Base-by-base conservation (phyloP, 2,888 invertebrate species). In the Mythimna loreyi region DNA sequence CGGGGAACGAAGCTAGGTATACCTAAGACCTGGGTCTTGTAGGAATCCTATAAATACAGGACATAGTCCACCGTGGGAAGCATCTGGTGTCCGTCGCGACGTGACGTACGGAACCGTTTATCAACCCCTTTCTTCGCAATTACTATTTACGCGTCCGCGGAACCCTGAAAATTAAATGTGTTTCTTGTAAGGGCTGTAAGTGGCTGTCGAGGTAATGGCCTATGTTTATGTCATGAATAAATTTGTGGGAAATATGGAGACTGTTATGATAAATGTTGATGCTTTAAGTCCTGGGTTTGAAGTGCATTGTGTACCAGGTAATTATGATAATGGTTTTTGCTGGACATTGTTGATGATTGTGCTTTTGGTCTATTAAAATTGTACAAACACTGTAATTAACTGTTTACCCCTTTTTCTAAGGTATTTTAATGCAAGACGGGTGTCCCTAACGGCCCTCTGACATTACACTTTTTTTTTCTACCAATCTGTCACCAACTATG, bases 111-210 rank as follows among this genome's bases (percentile, higher is more conserved):
- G 83, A 78, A 84, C 87, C 89, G 89, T 90, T 90, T 90, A 87
- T 91, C 91, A 91, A 90, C 72, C 77, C 83, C 70, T 89, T 86
- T 85, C 76, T 62, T 60, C 65, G 74, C 87, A 90, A 90, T 91
- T 89, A 89, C 89, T 85, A 81, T 83, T 85, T 81, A 83, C 79
- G 69, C 49, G 74, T 78, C 79, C 69, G 72, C 64, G 82, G 85
- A 83, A 85, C 82, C 65, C 82, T 85, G 87, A 85, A 87, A 90
- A 91, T 89, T 90, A 88, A 90, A 89, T 81, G 87, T 85, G 81
- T 78, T 82, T 83, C 67, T 49, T 79, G 83, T 83, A 80, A 66
- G 69, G 49, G 60, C 58, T 82, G 65, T 67, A 75, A 74, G 75
- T 76, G 78, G 78, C 63, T 62, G 77, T 72, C 53, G 45, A 71